Evolutionary conservation across 2,113 vertebrate genomes (phyloP).

Genomic region (Cyanoramphus novaezelandiae): DNA sequence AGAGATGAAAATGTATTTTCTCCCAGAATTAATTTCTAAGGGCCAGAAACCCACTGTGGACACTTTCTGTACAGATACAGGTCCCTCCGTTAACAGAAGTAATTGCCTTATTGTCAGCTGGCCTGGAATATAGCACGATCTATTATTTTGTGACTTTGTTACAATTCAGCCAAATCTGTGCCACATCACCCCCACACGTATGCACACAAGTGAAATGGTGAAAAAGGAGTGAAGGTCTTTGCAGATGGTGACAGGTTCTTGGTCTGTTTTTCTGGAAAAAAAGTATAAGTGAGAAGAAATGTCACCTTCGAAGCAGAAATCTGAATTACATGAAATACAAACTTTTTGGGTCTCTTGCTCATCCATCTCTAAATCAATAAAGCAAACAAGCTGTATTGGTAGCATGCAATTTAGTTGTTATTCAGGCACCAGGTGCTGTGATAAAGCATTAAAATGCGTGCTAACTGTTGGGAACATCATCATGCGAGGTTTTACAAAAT

Average conservation of each 20-base stretch:
- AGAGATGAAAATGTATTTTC: too few species aligned
- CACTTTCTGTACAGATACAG: background rate
- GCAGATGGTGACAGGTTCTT: background rate
- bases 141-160: background rate
- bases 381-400: background rate
- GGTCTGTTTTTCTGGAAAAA: background rate
- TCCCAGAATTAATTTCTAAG: background rate
- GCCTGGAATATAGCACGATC: background rate
- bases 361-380: background rate
- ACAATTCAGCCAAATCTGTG: background rate
- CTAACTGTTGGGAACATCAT: background rate
- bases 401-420: background rate
- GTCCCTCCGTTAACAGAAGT: background rate
- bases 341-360: background rate
- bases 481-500: background rate
- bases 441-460: background rate
- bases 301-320: background rate
- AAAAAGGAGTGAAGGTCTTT: background rate
- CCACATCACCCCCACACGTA: too few species aligned
- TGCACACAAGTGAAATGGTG: background rate
- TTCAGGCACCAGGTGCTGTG: background rate
- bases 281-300: background rate
- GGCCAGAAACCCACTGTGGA: background rate
- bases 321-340: background rate
- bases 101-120: background rate